A percentile compares a stretch with the other conserved stretches of the same genome.
phyloP scores from a whole-genome alignment of 1,140 invertebrate genomes.

The Chionoecetes opilio region DNA sequence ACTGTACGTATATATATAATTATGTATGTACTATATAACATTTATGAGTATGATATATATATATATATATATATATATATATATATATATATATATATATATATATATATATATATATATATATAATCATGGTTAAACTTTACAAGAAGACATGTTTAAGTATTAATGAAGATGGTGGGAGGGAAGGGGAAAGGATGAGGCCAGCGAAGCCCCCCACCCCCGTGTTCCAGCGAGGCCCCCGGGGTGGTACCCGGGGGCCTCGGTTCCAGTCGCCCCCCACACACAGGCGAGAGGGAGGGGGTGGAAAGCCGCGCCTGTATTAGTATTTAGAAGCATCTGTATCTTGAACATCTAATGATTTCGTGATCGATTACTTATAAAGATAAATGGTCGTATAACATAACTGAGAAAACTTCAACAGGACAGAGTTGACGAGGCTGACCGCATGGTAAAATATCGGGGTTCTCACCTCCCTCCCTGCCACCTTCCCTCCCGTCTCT shows the following conservation, averaged over 20 bases:
- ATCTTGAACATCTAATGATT: no score
- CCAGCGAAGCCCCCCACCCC: not conserved
- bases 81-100: slow-evolving; percentile 59
- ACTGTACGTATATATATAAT: slow-evolving; percentile 48
- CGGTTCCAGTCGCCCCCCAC: not conserved
- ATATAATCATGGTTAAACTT: not conserved
- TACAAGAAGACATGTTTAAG: slow-evolving; percentile 2
- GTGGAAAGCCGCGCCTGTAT: no score
- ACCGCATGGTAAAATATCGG: no score
- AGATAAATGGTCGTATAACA: no score
- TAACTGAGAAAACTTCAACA: no score
- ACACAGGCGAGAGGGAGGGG: not conserved
- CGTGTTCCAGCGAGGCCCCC: no score
- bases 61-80: slow-evolving; percentile 58
- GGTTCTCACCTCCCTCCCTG: no score
- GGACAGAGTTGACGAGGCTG: no score
- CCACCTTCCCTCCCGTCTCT: not conserved
- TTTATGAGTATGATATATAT: not conserved
- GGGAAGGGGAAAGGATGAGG: not conserved
- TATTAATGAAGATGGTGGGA: not conserved
- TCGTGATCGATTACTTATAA: no score
- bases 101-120: slow-evolving; percentile 40
- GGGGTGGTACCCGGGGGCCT: no score
- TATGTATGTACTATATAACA: slow-evolving; percentile 36
- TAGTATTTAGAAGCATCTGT: no score